Evolutionary conservation across 2,113 vertebrate genomes (phyloP).

Genomic region (Abramis brama): DNA sequence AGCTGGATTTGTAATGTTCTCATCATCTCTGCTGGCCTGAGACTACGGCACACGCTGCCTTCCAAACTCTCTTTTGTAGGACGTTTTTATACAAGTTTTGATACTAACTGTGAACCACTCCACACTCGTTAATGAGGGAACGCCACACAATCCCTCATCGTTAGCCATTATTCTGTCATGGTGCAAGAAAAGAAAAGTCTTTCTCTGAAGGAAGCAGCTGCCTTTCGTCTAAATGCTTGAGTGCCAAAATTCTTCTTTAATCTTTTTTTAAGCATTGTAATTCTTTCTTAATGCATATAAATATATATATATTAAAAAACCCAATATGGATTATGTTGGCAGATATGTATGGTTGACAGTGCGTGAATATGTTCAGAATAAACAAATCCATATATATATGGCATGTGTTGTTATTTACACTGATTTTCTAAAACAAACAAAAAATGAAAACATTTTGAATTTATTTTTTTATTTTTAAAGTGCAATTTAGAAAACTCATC

Average conservation of each 20-base stretch:
- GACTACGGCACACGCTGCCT: constrained; percentile 33
- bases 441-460: background rate
- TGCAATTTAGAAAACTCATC: background rate
- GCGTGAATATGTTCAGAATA: constrained; percentile 41
- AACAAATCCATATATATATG: constrained; percentile 2
- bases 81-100: constrained; percentile 68
- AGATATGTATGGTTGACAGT: constrained; percentile 27
- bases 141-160: background rate
- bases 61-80: constrained; percentile 46
- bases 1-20: constrained; percentile 13
- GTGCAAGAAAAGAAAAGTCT: background rate
- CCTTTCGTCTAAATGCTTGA: constrained; percentile 55
- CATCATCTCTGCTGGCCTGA: constrained; percentile 6
- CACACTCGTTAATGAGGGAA: background rate
- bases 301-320: background rate
- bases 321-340: constrained; percentile 25
- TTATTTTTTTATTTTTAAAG: background rate
- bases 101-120: constrained; percentile 69
- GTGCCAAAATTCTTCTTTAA: constrained; percentile 55
- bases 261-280: constrained; percentile 12
- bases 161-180: background rate
- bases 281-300: constrained; percentile 23
- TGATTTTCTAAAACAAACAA: background rate
- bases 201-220: constrained; percentile 42
- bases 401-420: background rate